phyloP scores from a whole-genome alignment of 2,113 vertebrate genomes.

The Macrotus californicus region DNA sequence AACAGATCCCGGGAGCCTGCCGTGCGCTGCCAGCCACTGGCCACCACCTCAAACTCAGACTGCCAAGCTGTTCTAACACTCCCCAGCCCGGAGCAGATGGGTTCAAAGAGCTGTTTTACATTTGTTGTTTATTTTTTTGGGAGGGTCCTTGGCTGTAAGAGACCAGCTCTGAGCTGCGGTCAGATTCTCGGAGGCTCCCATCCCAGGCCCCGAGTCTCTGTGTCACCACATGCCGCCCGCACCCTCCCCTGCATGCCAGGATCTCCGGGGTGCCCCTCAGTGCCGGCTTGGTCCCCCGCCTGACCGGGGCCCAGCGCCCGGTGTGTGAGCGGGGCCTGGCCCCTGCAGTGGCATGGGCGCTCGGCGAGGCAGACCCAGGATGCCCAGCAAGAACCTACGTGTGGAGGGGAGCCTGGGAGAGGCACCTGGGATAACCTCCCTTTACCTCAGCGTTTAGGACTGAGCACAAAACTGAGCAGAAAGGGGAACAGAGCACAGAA shows the following conservation, averaged over 20 bases:
- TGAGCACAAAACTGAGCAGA: not conserved
- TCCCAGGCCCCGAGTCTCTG: not conserved
- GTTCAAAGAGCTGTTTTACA: too few relatives aligned
- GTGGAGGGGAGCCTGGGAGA: rapidly evolving
- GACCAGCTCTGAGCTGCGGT: not conserved
- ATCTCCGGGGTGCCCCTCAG: not conserved
- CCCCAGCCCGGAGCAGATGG: not conserved
- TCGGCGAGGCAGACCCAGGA: not conserved
- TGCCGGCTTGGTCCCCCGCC: too few relatives aligned
- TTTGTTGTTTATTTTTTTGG: not conserved
- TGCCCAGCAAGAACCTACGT: rapidly evolving
- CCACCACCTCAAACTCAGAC: not conserved
- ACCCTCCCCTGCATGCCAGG: not conserved
- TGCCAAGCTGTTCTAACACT: rapidly evolving
- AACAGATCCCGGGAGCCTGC: too few relatives aligned
- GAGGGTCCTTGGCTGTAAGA: too few relatives aligned
- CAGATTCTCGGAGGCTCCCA: not conserved
- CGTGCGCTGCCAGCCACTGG: too few relatives aligned
- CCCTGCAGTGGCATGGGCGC: not conserved
- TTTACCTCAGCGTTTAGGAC: not conserved
- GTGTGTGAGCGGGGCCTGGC: too few relatives aligned
- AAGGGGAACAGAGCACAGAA: rapidly evolving
- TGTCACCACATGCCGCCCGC: rapidly evolving
- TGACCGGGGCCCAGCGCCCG: not conserved
- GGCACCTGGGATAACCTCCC: rapidly evolving